phyloP scores from a whole-genome alignment of 92 coral and sea anemone species.

The Desmophyllum pertusum region DNA sequence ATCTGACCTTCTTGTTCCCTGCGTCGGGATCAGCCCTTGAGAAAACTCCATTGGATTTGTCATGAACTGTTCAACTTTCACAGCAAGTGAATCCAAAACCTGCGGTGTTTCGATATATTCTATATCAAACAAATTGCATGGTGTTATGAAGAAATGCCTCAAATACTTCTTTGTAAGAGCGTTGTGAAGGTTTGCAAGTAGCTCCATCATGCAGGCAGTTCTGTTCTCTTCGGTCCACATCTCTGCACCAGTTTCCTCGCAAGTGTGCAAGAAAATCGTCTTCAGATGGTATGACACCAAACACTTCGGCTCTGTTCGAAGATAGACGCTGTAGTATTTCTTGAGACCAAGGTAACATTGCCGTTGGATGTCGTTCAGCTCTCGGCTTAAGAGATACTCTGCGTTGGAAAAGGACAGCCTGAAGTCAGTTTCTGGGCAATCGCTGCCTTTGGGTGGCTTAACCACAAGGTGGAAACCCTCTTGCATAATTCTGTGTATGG shows the following conservation, averaged over 20 bases:
- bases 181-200: slow-evolving; percentile 49
- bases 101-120: not conserved
- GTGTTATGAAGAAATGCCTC: slow-evolving; percentile 22
- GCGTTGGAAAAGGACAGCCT: slow-evolving; percentile 85
- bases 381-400: slow-evolving; percentile 63
- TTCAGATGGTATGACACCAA: slow-evolving; percentile 11
- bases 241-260: slow-evolving; percentile 47
- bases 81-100: slow-evolving; percentile 39
- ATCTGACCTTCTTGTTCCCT: not conserved
- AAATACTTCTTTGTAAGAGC: slow-evolving; percentile 51
- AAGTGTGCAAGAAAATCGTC: not conserved
- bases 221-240: slow-evolving; percentile 66
- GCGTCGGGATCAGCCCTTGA: not conserved
- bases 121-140: not conserved
- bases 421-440: slow-evolving; percentile 54
- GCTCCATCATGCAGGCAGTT: slow-evolving; percentile 60
- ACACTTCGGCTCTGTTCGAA: slow-evolving; percentile 3
- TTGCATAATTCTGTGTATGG: slow-evolving; percentile 47
- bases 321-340: not conserved
- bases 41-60: not conserved
- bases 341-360: slow-evolving; percentile 6
- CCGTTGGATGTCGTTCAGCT: slow-evolving; percentile 62
- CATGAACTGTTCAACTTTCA: slow-evolving; percentile 53
- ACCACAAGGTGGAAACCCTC: slow-evolving; percentile 73
- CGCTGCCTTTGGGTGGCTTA: slow-evolving; percentile 54